phyloP scores from a whole-genome alignment of 1,140 invertebrate species.

The Acyrthosiphon pisum region DNA sequence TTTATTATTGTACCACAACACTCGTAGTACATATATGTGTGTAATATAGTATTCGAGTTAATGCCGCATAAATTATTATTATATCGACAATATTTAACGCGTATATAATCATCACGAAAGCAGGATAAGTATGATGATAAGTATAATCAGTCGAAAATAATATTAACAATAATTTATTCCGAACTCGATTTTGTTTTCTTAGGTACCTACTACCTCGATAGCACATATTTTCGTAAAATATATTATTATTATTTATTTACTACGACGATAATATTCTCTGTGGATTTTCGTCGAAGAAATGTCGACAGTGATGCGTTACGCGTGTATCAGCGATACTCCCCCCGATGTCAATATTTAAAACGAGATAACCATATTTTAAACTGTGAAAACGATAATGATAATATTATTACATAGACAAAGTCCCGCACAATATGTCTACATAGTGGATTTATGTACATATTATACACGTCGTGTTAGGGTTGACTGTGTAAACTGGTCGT shows the following conservation, averaged over 20 bases:
- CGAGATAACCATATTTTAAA: not conserved
- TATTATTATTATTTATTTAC: not conserved
- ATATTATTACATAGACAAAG: not conserved
- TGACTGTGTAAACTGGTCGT: not conserved
- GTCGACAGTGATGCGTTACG: too few relatives aligned
- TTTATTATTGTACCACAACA: not conserved
- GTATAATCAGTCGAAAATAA: not conserved
- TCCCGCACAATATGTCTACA: not conserved
- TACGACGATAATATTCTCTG: not conserved
- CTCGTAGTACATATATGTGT: not conserved
- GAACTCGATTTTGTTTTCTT: not conserved
- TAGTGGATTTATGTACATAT: not conserved
- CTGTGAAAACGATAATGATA: not conserved
- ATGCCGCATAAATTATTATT: not conserved
- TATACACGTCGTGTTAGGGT: not conserved
- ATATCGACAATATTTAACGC: not conserved
- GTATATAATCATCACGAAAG: rapidly evolving
- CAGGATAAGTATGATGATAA: not conserved
- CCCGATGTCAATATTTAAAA: not conserved
- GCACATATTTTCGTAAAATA: not conserved
- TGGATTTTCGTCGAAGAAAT: not conserved
- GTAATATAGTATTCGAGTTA: too few relatives aligned
- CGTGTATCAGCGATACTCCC: not conserved
- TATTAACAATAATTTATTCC: not conserved
- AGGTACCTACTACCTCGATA: not conserved